These are phyloP conservation scores for Stictonetta naevosa DNA, from an alignment of 2,113 vertebrate genomes.

Conservation along the genomic window DNA sequence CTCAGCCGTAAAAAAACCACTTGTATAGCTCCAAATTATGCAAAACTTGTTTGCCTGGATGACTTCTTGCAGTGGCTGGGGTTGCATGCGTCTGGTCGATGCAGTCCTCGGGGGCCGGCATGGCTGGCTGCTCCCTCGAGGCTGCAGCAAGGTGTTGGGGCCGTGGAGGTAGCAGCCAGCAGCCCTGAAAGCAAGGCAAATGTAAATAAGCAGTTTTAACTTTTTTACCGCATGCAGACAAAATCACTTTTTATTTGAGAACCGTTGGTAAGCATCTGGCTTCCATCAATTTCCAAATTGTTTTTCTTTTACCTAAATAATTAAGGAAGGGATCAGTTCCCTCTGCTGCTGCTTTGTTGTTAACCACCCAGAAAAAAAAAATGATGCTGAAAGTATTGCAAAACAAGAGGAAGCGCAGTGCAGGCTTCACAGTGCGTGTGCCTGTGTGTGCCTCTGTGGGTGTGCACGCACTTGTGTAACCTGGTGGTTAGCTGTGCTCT, in stretches of 20 bases:
- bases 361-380: not conserved
- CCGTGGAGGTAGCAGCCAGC: not conserved
- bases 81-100: rapidly evolving
- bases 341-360: not conserved
- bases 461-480: not conserved
- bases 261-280: not conserved
- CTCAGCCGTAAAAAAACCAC: not conserved
- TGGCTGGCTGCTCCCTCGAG: not conserved
- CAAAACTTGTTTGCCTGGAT: not conserved
- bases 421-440: rapidly evolving
- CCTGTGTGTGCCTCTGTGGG: rapidly evolving
- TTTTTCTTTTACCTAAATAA: not conserved
- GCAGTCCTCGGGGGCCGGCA: not conserved
- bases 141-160: not conserved
- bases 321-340: not conserved
- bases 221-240: not conserved
- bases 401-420: not conserved
- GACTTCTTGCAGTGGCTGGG: not conserved
- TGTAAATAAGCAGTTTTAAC: not conserved
- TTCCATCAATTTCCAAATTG: not conserved
- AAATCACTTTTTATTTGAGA: not conserved
- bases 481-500: not conserved
- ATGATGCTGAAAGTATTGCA: not conserved
- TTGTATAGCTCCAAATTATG: not conserved
- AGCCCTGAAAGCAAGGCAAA: not conserved